Evolutionary conservation across 2,797 vertebrate species (phyloP).

Genomic region (Melanotaenia nigrans): DNA sequence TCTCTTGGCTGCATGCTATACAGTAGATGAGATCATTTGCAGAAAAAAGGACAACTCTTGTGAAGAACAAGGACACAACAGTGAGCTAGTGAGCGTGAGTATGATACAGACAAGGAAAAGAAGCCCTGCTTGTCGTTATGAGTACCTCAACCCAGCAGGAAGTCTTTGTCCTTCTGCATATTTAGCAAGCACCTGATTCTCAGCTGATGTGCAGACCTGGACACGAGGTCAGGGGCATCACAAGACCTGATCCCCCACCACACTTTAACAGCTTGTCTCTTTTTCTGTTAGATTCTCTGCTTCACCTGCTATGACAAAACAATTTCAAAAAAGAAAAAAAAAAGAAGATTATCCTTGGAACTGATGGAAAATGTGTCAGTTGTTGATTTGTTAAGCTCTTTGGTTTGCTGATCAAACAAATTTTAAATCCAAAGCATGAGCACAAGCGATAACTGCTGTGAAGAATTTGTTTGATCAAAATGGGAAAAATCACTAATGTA

Average conservation of each 20-base stretch:
- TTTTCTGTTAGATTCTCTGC: constrained; percentile 19
- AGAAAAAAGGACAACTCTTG: constrained; percentile 11
- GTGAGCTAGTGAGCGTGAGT: constrained; percentile 10
- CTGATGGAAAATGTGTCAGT: constrained; percentile 37
- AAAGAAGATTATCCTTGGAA: constrained; percentile 35
- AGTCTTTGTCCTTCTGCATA: constrained; percentile 68
- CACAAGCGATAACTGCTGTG: constrained; percentile 16
- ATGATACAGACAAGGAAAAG: constrained; percentile 16
- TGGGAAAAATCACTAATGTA: constrained; percentile 1
- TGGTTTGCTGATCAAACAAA: constrained; percentile 53
- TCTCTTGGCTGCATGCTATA: constrained; percentile 31
- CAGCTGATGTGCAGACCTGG: constrained; percentile 67
- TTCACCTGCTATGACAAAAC: constrained; percentile 32
- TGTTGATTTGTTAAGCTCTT: constrained; percentile 41
- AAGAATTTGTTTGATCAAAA: constrained; percentile 12
- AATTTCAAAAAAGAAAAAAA: neutral
- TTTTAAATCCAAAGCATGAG: constrained; percentile 39
- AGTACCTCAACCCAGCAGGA: constrained; percentile 53
- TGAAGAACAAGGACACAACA: constrained; percentile 24
- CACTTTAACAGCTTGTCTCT: constrained; percentile 23
- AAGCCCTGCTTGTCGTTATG: constrained; percentile 34
- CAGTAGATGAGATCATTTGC: constrained; percentile 29
- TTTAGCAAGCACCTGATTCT: constrained; percentile 74
- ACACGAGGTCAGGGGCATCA: constrained; percentile 67
- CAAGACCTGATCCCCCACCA: constrained; percentile 57